Base-by-base conservation (phyloP, 2,797 vertebrate genomes). In the Chanos chanos region DNA sequence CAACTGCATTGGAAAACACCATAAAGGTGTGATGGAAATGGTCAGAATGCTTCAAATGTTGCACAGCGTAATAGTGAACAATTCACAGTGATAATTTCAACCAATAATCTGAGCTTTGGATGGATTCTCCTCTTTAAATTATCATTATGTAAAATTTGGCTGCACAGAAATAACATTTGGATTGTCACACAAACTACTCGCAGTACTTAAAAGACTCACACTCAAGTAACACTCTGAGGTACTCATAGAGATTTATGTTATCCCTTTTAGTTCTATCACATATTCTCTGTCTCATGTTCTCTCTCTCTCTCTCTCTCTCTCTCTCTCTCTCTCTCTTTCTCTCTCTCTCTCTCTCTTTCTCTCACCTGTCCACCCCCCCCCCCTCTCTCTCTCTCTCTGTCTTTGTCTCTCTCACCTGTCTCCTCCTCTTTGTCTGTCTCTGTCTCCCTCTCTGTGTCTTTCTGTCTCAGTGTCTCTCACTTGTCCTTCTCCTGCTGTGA, bases 401-500 rank as follows among this genome's bases (percentile, higher is more conserved):
- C 40, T 43, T 6, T 12, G 40, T 18, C 15, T 19, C 16, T 5
- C 12, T 43, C 15, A n/a, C n/a, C n/a, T n/a, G n/a, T 37, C 34
- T 9, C 34, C 16, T 9, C 9, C 15, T 31, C 15, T 7, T 1
- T 34, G 16, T 45, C 41, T 48, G 43, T 52, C 28, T n/a, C 51
- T 36, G 27, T 62, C 39, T 36, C 19, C 25, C 18, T 16, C 56
- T 24, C 13, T 5, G 15, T 41, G 8, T 2, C 36, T 8, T 19
- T 27, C 61, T 54, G 44, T 12, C 37, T 28, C 8, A 30, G 36
- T 45, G 33, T 33, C 61, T 57, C 40, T 50, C 64, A 51, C 28
- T 57, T 52, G 49, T 58, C 40, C 59, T 18, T 13, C 31, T 45
- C 59, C 62, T 40, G 58, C 7, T 71, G 66, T 67, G 81, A 84